Percentiles rank a stretch among this genome's conserved stretches.
Evolutionary conservation across 2,888 invertebrate species (phyloP).

Genomic region (Cheilosia urbana): DNA sequence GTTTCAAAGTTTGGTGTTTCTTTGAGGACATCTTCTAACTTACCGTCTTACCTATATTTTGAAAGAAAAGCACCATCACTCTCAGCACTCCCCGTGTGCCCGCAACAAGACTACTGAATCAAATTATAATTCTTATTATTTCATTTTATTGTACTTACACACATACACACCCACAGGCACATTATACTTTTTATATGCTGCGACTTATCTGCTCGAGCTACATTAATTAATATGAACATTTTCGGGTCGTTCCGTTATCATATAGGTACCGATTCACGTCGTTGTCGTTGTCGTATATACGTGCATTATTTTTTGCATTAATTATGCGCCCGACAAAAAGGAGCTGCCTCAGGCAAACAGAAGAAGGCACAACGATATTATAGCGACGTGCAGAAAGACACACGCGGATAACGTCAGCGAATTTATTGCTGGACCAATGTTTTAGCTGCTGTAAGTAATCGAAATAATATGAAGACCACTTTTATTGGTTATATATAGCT

Average conservation of each 20-base stretch:
- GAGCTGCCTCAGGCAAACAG: constrained; percentile 22
- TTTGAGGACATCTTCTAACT: too few species aligned
- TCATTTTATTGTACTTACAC: not conserved
- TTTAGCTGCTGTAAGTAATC: constrained; percentile 28
- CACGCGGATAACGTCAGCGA: constrained; percentile 39
- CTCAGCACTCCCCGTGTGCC: too few species aligned
- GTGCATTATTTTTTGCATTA: constrained; percentile 79
- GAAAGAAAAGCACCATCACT: too few species aligned
- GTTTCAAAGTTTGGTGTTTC: too few species aligned
- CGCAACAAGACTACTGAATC: too few species aligned
- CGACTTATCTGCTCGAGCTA: constrained; percentile 71
- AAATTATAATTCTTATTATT: too few species aligned
- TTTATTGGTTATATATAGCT: constrained; percentile 13
- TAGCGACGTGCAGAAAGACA: constrained; percentile 20
- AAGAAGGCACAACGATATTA: constrained; percentile 24
- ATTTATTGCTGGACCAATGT: constrained; percentile 49
- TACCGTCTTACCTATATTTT: too few species aligned
- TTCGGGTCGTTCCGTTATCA: constrained; percentile 69
- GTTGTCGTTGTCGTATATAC: constrained; percentile 75
- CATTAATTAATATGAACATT: constrained; percentile 79
- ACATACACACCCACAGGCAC: not conserved
- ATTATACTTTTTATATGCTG: not conserved
- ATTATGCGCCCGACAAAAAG: constrained; percentile 75
- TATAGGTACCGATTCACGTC: constrained; percentile 42
- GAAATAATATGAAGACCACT: constrained; percentile 23